phyloP scores from a whole-genome alignment of 2,888 invertebrate genomes.

The Trisateles emortualis region DNA sequence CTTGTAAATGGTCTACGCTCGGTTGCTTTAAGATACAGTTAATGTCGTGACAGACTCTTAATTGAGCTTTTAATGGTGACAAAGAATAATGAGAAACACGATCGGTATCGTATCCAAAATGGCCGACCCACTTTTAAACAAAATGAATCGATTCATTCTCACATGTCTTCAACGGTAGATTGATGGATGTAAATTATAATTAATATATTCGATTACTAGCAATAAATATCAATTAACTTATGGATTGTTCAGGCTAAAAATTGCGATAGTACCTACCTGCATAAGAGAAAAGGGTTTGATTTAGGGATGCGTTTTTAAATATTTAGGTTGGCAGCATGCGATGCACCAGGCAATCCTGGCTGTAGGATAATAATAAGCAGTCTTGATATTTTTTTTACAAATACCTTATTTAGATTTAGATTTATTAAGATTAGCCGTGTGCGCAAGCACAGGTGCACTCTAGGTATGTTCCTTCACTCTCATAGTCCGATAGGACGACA shows the following conservation, averaged over 20 bases:
- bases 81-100: constrained; percentile 67
- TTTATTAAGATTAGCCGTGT: too few relatives aligned
- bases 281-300: too few relatives aligned
- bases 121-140: constrained; percentile 51
- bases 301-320: too few relatives aligned
- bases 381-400: too few relatives aligned
- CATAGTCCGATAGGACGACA: too few relatives aligned
- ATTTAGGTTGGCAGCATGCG: too few relatives aligned
- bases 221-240: constrained; percentile 5
- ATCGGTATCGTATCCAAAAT: constrained; percentile 57
- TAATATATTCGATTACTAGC: constrained; percentile 5
- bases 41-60: constrained; percentile 60
- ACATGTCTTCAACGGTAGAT: constrained; percentile 40
- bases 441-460: too few relatives aligned
- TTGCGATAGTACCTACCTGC: background rate
- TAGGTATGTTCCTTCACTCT: too few relatives aligned
- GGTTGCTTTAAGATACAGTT: constrained; percentile 43
- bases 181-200: constrained; percentile 46
- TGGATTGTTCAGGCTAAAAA: background rate
- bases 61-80: constrained; percentile 75
- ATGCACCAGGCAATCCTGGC: too few relatives aligned
- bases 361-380: too few relatives aligned
- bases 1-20: constrained; percentile 37
- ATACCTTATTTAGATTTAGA: too few relatives aligned
- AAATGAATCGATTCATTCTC: constrained; percentile 46